A percentile compares a stretch with the other conserved stretches of the same genome.
phyloP scores from a whole-genome alignment of 2,113 vertebrate genomes.

The Callipepla squamata region DNA sequence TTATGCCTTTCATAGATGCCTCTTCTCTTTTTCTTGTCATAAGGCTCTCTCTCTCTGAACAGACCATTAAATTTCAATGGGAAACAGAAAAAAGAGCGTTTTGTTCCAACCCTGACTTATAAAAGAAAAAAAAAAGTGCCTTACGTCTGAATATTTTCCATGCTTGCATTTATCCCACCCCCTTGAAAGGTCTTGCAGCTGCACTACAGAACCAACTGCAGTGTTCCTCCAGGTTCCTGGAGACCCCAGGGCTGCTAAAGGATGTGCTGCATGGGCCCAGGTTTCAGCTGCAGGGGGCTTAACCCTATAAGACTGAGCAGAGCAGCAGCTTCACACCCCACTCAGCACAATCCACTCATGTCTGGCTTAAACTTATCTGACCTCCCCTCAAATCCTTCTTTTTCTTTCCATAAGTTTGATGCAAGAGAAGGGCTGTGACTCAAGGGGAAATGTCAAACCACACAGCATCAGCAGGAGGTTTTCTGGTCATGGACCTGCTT shows the following conservation, averaged over 20 bases:
- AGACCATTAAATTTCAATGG: neutral
- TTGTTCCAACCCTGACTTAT: neutral
- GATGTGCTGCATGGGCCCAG: neutral
- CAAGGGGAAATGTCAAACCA: neutral
- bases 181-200: neutral
- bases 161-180: neutral
- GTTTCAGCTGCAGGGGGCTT: neutral
- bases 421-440: neutral
- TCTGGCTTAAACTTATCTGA: neutral
- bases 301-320: neutral
- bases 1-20: neutral
- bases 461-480: neutral
- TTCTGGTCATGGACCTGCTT: rapidly evolving
- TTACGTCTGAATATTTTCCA: neutral
- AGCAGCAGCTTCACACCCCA: neutral
- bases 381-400: neutral
- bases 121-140: neutral
- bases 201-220: neutral
- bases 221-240: neutral
- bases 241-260: neutral
- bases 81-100: neutral
- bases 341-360: neutral
- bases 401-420: neutral
- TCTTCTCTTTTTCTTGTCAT: neutral
- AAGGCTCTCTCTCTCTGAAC: neutral